Percentiles rank a stretch among this genome's conserved stretches.
Conservation (phyloP, 2,888 invertebrate species). For the Chromoteleia sp. region DNA sequence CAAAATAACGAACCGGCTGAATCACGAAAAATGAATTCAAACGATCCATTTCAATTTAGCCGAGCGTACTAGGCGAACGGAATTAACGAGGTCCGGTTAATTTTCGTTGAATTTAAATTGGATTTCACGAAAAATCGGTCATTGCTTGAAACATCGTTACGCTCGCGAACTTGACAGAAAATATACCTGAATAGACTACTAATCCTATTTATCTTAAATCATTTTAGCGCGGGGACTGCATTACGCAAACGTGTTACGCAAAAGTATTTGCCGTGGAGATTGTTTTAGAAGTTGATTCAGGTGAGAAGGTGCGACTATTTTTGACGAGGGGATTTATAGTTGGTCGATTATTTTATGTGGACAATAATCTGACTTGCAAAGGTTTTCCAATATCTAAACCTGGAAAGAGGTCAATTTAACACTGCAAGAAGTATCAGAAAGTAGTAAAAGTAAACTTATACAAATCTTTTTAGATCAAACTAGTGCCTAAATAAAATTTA, state of each 20-base stretch:
- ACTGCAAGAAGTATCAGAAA: too few species aligned
- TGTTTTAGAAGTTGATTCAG: background rate
- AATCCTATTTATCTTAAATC: slow-evolving; percentile 28
- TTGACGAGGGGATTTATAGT: background rate
- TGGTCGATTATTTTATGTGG: too few species aligned
- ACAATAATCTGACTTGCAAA: too few species aligned
- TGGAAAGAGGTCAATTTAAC: too few species aligned
- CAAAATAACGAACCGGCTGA: slow-evolving; percentile 42
- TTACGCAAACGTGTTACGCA: slow-evolving; percentile 28
- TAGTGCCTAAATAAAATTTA: too few species aligned
- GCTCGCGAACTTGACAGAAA: background rate
- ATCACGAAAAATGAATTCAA: slow-evolving; percentile 31
- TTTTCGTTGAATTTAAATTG: slow-evolving; percentile 9
- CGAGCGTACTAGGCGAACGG: background rate
- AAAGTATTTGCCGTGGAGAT: slow-evolving; percentile 19
- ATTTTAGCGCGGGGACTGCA: slow-evolving; percentile 2
- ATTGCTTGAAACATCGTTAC: background rate
- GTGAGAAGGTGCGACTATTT: slow-evolving; percentile 10
- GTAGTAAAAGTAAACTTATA: too few species aligned
- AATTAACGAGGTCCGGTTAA: slow-evolving; percentile 3
- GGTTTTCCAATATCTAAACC: too few species aligned
- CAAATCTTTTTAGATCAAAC: too few species aligned
- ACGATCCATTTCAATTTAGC: slow-evolving; percentile 6
- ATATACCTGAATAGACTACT: background rate
- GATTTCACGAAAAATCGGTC: background rate